phyloP scores from a whole-genome alignment of 2,113 vertebrate species.

The Phocoena phocoena region DNA sequence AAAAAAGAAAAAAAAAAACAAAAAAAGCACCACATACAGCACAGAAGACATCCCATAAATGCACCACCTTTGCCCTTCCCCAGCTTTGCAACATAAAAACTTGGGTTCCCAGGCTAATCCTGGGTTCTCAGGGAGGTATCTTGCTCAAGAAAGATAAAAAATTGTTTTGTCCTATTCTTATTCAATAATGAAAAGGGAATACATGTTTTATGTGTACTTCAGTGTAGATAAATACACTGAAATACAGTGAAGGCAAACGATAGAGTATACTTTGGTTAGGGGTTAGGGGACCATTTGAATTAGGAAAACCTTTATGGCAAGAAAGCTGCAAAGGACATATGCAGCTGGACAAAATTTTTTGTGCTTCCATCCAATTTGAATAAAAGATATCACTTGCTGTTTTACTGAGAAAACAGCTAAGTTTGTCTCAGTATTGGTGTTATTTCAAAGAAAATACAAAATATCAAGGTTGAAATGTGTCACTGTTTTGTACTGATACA shows the following conservation, averaged over 20 bases:
- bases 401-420: neutral
- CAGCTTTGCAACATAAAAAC: neutral
- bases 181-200: neutral
- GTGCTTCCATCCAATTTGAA: neutral
- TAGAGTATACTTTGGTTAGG: neutral
- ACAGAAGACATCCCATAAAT: neutral
- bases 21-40: neutral
- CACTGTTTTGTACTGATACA: constrained; percentile 17
- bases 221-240: neutral
- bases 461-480: constrained; percentile 31
- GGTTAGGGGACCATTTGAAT: neutral
- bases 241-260: neutral
- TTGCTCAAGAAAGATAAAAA: neutral
- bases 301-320: neutral
- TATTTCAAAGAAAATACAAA: constrained; percentile 36
- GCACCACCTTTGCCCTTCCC: neutral
- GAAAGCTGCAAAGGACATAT: neutral
- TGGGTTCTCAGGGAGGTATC: neutral
- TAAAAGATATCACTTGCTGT: neutral
- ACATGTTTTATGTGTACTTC: neutral
- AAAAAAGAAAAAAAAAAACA: no score
- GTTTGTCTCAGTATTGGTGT: neutral
- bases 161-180: neutral
- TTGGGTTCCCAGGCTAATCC: neutral
- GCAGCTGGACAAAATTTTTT: neutral